phyloP scores from a whole-genome alignment of 2,113 vertebrate genomes.

The Elgaria multicarinata region DNA sequence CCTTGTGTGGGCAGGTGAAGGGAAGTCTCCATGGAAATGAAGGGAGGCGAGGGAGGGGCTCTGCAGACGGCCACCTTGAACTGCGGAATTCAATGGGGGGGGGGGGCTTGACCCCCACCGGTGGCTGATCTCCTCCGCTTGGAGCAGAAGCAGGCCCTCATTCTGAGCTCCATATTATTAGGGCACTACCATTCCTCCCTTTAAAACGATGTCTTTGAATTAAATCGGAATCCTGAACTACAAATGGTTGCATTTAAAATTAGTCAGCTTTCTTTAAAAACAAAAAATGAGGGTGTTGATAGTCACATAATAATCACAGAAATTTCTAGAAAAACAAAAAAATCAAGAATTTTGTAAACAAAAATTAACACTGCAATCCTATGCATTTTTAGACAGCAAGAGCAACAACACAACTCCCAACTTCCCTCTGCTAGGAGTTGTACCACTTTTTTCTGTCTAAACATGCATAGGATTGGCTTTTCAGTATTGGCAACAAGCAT shows the following conservation, averaged over 20 bases:
- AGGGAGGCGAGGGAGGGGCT: conserved; percentile 19
- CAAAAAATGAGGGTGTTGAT: too few relatives aligned
- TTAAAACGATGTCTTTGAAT: background rate
- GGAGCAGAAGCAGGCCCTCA: background rate
- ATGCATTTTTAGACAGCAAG: too few relatives aligned
- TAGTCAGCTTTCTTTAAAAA: too few relatives aligned
- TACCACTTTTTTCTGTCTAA: too few relatives aligned
- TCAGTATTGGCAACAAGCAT: background rate
- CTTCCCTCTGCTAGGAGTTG: too few relatives aligned
- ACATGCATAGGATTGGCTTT: background rate
- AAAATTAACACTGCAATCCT: too few relatives aligned
- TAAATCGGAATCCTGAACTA: background rate
- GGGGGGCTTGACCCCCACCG: background rate
- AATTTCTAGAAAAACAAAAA: too few relatives aligned
- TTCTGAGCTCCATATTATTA: background rate
- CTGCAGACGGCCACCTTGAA: background rate
- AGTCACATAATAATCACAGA: too few relatives aligned
- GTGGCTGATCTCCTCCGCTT: too few relatives aligned
- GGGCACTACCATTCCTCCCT: too few relatives aligned
- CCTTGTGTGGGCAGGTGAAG: conserved; percentile 68
- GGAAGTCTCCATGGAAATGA: conserved; percentile 67
- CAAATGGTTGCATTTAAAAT: background rate
- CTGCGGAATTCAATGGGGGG: background rate
- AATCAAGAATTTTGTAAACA: too few relatives aligned
- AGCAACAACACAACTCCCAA: too few relatives aligned